These are phyloP conservation scores for Galleria mellonella DNA, from an alignment of 1,140 invertebrate species.

Conservation along the genomic window DNA sequence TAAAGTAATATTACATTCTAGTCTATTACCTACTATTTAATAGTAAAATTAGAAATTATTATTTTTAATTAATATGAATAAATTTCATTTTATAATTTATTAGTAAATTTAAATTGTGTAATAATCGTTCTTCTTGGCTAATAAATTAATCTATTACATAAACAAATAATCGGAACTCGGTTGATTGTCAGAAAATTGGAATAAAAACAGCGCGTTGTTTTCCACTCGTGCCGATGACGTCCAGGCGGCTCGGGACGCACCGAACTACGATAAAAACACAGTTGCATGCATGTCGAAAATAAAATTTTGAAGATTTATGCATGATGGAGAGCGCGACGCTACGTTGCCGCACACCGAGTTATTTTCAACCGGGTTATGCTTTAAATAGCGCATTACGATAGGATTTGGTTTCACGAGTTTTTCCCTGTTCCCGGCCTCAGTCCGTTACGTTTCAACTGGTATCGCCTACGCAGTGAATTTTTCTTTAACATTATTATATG, in stretches of 20 bases:
- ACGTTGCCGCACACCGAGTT: slow-evolving; percentile 63
- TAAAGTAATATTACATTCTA: too few species aligned
- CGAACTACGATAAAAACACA: slow-evolving; percentile 31
- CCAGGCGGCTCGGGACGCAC: slow-evolving; percentile 9
- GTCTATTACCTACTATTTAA: too few species aligned
- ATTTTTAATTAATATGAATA: too few species aligned
- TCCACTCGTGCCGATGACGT: slow-evolving; percentile 15
- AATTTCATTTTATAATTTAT: too few species aligned
- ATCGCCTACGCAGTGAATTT: slow-evolving; percentile 51
- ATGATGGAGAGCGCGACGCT: slow-evolving; percentile 57
- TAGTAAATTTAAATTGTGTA: too few species aligned
- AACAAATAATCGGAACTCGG: background rate
- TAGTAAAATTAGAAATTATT: too few species aligned
- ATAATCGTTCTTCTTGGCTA: too few species aligned
- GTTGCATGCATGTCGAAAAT: slow-evolving; percentile 62
- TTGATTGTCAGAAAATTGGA: slow-evolving; percentile 6
- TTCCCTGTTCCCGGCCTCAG: slow-evolving; percentile 58
- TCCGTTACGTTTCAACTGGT: slow-evolving; percentile 40
- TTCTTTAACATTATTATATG: slow-evolving; percentile 41
- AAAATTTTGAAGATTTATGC: slow-evolving; percentile 71
- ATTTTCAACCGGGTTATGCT: slow-evolving; percentile 72
- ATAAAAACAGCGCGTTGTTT: slow-evolving; percentile 10
- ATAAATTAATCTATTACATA: slow-evolving; percentile 2
- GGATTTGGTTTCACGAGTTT: slow-evolving; percentile 72
- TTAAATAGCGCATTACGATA: slow-evolving; percentile 73